Evolutionary conservation across 2,797 vertebrate genomes (phyloP).

Genomic region (Crocidura indochinensis): DNA sequence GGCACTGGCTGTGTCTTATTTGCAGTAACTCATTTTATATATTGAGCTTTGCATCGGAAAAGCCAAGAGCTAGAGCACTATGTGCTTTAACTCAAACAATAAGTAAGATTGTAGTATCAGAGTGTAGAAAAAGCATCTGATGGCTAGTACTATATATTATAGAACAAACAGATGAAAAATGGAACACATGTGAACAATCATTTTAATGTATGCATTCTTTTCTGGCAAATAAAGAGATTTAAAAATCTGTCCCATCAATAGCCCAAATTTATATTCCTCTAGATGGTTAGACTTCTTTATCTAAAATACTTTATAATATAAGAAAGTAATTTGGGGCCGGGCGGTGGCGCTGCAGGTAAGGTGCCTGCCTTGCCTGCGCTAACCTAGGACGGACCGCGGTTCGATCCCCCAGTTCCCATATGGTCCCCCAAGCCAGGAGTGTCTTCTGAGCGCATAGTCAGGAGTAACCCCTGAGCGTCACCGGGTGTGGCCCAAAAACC

Average conservation of each 20-base stretch:
- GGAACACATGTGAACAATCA: constrained; percentile 83
- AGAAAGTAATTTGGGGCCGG: not conserved
- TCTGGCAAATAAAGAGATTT: constrained; percentile 69
- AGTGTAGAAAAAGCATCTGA: constrained; percentile 86
- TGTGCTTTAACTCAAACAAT: constrained; percentile 88
- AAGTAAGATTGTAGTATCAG: constrained; percentile 82
- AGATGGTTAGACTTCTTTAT: constrained; percentile 64
- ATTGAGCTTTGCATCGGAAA: constrained; percentile 84
- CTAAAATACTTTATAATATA: constrained; percentile 26
- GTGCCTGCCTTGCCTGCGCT: too few relatives aligned
- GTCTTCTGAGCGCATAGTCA: too few relatives aligned
- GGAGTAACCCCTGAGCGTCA: too few relatives aligned
- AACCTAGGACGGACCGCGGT: too few relatives aligned
- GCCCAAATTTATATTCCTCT: constrained; percentile 39
- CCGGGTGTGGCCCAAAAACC: too few relatives aligned
- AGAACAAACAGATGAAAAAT: constrained; percentile 64
- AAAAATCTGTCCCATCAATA: constrained; percentile 77
- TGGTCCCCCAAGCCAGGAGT: too few relatives aligned
- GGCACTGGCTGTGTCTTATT: constrained; percentile 88
- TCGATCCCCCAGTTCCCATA: too few relatives aligned
- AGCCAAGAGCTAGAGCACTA: constrained; percentile 82
- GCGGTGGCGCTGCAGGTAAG: too few relatives aligned
- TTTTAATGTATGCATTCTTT: constrained; percentile 77
- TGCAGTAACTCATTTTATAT: constrained; percentile 92
- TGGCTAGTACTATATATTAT: constrained; percentile 91